Base-by-base conservation (phyloP, 2,113 vertebrate species). In the Lepus americanus region DNA sequence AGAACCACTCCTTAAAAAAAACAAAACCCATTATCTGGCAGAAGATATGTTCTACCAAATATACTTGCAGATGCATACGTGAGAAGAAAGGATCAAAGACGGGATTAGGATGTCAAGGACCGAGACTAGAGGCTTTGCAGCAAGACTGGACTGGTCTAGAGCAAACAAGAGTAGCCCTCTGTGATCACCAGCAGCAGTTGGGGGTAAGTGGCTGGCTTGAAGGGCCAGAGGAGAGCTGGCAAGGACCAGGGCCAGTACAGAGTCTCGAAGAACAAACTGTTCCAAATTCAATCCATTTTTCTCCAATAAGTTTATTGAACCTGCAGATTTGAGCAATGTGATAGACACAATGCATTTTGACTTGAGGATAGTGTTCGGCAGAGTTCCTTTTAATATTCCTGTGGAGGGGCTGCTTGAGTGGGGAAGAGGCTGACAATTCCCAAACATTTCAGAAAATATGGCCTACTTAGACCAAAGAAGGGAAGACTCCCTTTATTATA, bases 41-140 rank as follows among this genome's bases (percentile, higher is more conserved):
- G 66, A 87, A 95, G 61, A 55, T 27, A 3, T 90, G 13, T 44
- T 74, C n/a, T 12, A 55, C 44, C 69, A 82, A 78, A 66, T 25
- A 87, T 70, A 85, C 23, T 44, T 77, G n/a, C 13, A 80, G 49
- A 29, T 69, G 61, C 13, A 74, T 4, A 25, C 8, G 33, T 87
- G n/a, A 80, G 51, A 90, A 78, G 82, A 67, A 92, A 94, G 55
- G 55, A 83, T 92, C 36, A 78, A 78, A 90, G 69, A 59, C 82
- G 25, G 44, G 13, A 39, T 78, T 74, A n/a, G 20, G 85, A 81
- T 64, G 33, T 1, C 29, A 64, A 89, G 29, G 67, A 92, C 59
- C 77, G 61, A 67, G 44, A 70, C 17, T 1, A 81, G 29, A 90
- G 23, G 14, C 16, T 44, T 59, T 9, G 72, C 22, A 86, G 53